Evolutionary conservation across 2,888 invertebrate genomes (phyloP).

Genomic region (Microctonus hyperodae): DNA sequence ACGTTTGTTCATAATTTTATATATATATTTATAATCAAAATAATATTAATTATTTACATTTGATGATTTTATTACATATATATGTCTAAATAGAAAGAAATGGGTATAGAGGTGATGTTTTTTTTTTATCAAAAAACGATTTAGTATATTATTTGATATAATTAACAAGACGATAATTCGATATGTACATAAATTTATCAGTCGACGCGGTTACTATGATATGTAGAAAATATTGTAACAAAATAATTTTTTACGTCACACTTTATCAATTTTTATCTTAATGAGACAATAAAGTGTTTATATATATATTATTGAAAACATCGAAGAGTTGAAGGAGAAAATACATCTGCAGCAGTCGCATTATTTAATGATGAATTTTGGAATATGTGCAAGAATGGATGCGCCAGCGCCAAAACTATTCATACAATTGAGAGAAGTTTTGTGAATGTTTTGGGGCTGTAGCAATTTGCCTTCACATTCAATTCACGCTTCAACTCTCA

Average conservation of each 20-base stretch:
- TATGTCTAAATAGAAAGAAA: neutral
- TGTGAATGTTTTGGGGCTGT: slow-evolving; percentile 2
- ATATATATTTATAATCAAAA: neutral
- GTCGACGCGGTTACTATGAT: neutral
- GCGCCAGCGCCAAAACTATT: slow-evolving; percentile 12
- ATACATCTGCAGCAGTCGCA: slow-evolving; percentile 18
- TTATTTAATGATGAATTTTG: neutral
- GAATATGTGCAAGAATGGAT: neutral
- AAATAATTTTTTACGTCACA: no score
- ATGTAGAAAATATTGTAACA: neutral
- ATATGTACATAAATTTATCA: neutral
- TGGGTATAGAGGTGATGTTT: neutral
- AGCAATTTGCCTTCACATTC: slow-evolving; percentile 1
- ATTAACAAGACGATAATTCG: neutral
- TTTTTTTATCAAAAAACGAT: no score
- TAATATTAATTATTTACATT: neutral
- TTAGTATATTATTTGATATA: neutral
- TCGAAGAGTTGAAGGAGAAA: slow-evolving; percentile 23
- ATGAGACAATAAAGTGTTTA: slow-evolving; percentile 2
- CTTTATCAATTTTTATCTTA: neutral
- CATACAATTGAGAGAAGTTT: slow-evolving; percentile 13
- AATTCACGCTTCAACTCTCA: slow-evolving; percentile 12
- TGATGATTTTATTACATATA: no score
- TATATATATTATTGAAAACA: slow-evolving; percentile 1
- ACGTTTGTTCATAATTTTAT: neutral